Evolutionary conservation across 2,113 vertebrate species (phyloP).

Genomic region (Trichechus manatus): DNA sequence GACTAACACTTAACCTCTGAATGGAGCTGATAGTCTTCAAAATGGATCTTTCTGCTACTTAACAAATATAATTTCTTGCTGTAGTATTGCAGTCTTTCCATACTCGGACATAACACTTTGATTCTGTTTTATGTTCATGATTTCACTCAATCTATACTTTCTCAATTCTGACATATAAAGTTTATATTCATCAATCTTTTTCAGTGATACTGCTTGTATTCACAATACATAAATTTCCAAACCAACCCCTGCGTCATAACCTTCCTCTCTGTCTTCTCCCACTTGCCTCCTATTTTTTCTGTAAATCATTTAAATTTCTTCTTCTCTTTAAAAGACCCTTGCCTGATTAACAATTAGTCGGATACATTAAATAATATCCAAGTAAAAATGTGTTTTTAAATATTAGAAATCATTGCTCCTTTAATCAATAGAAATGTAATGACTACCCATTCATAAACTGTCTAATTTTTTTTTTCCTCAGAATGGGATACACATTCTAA

Average conservation of each 20-base stretch:
- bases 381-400: slow-evolving; percentile 15
- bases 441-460: not conserved
- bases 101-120: not conserved
- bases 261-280: not conserved
- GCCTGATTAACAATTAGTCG: slow-evolving; percentile 33
- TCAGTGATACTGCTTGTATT: not conserved
- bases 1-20: not conserved
- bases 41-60: not conserved
- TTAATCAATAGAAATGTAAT: slow-evolving; percentile 52
- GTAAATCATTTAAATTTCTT: slow-evolving; percentile 26
- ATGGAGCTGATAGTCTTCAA: not conserved
- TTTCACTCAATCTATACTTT: not conserved
- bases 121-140: not conserved
- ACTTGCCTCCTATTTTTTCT: not conserved
- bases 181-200: not conserved
- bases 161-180: not conserved
- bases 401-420: slow-evolving; percentile 45
- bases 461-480: not conserved
- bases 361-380: slow-evolving; percentile 17
- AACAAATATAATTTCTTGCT: slow-evolving; percentile 5
- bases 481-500: not conserved
- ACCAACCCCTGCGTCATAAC: not conserved
- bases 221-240: not conserved
- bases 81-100: not conserved
- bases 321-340: not conserved